phyloP scores from a whole-genome alignment of 2,113 vertebrate genomes.

The Myxocyprinus asiaticus region DNA sequence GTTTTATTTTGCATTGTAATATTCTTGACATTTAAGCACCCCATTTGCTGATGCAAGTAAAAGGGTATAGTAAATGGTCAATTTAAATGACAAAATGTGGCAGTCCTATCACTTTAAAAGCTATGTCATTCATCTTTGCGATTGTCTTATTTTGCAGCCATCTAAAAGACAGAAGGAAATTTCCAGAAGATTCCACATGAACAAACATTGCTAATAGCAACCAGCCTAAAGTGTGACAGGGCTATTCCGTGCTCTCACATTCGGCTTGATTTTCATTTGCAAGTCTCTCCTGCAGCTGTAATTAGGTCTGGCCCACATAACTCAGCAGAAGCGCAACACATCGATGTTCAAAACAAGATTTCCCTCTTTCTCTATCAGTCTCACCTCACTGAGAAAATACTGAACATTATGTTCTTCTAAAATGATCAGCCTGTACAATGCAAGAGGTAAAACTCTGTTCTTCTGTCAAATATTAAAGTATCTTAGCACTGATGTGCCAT shows the following conservation, averaged over 20 bases:
- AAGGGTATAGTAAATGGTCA: too few species aligned
- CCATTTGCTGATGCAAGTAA: too few species aligned
- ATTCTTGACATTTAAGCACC: too few species aligned
- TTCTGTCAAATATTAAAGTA: background rate
- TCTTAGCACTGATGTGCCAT: too few species aligned
- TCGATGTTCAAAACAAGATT: conserved; percentile 14
- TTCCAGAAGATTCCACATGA: conserved; percentile 21
- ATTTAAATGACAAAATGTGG: too few species aligned
- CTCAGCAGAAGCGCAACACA: conserved; percentile 35
- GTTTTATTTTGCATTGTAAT: too few species aligned
- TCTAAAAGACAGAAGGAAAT: background rate
- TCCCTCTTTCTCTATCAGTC: conserved; percentile 1
- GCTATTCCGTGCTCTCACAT: conserved; percentile 39
- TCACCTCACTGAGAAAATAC: background rate
- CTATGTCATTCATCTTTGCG: too few species aligned
- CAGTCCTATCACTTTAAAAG: background rate
- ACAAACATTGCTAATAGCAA: background rate
- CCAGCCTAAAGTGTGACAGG: background rate
- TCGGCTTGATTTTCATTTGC: conserved; percentile 50
- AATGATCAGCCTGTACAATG: background rate
- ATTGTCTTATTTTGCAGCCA: background rate
- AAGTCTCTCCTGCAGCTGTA: too few species aligned
- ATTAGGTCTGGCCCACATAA: conserved; percentile 65
- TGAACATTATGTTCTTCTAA: background rate
- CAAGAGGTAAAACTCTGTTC: background rate